Conservation (phyloP, 2,888 invertebrate species). For the Tribolium freemani region DNA sequence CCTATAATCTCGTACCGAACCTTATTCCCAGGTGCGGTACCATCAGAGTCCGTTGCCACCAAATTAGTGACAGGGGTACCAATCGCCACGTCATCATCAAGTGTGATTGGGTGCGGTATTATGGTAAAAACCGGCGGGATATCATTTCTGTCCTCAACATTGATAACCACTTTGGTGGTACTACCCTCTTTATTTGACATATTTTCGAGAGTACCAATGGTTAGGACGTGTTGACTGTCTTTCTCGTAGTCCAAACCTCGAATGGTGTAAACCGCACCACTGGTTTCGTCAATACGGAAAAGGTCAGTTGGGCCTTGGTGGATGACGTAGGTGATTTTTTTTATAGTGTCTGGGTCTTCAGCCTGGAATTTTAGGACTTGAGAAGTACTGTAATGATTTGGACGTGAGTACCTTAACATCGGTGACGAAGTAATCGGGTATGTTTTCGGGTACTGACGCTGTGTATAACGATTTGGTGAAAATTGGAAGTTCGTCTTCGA, state of each 20-base stretch:
- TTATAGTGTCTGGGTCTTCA: conserved; percentile 84
- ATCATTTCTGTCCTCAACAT: conserved; percentile 89
- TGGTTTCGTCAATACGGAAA: conserved; percentile 86
- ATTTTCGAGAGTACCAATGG: conserved; percentile 89
- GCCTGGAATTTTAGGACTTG: conserved; percentile 71
- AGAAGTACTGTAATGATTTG: neutral
- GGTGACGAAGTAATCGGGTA: conserved; percentile 81
- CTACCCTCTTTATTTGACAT: conserved; percentile 77
- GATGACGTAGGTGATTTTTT: conserved; percentile 87
- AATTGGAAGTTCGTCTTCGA: conserved; percentile 86
- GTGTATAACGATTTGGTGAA: conserved; percentile 82
- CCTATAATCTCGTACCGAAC: conserved; percentile 85
- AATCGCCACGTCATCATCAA: conserved; percentile 87
- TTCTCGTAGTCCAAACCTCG: conserved; percentile 85
- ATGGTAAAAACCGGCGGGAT: conserved; percentile 89
- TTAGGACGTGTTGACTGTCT: conserved; percentile 79
- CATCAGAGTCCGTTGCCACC: conserved; percentile 86
- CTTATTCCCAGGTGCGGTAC: conserved; percentile 87
- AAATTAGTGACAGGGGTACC: conserved; percentile 86
- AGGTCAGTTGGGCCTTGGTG: conserved; percentile 85
- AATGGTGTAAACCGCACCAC: conserved; percentile 83
- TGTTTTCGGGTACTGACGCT: conserved; percentile 88
- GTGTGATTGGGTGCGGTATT: conserved; percentile 84
- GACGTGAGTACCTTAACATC: conserved; percentile 77
- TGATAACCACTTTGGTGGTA: conserved; percentile 80